Percentiles rank a stretch among this genome's conserved stretches.
These are phyloP conservation scores for Dynastes hyllus DNA, from an alignment of 2,888 invertebrate species.

Conservation along the genomic window DNA sequence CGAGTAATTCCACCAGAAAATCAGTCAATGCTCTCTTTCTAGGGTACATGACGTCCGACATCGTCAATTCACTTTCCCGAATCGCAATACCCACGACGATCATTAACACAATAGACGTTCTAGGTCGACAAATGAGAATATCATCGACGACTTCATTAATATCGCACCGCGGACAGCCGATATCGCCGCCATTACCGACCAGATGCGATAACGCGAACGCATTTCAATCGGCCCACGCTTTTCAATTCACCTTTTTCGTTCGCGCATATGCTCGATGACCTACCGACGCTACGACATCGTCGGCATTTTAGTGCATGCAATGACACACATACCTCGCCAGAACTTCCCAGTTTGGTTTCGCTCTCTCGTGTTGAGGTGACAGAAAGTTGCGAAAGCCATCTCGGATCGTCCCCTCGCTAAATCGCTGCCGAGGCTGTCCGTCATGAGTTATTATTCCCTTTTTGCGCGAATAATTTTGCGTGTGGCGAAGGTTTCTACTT, in stretches of 20 bases:
- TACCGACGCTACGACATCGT: conserved; percentile 9
- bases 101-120: conserved; percentile 1
- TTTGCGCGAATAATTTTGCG: too few relatives aligned
- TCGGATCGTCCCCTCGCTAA: conserved; percentile 3
- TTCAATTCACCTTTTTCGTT: conserved; percentile 20
- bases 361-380: conserved; percentile 27
- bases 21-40: too few relatives aligned
- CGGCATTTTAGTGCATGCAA: conserved; percentile 28
- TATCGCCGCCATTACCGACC: conserved; percentile 1
- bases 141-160: conserved; percentile 16
- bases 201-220: conserved; percentile 23
- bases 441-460: too few relatives aligned
- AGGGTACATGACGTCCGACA: too few relatives aligned
- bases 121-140: neutral
- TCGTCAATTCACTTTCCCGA: neutral
- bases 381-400: conserved; percentile 25
- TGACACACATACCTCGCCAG: conserved; percentile 23
- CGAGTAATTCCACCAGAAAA: too few relatives aligned
- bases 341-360: conserved; percentile 26
- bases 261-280: conserved; percentile 32
- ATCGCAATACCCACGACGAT: neutral
- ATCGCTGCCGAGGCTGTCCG: neutral
- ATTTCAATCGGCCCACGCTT: conserved; percentile 18
- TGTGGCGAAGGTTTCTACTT: too few relatives aligned
- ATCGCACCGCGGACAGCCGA: neutral